Percentiles rank a stretch among this genome's conserved stretches.
These are phyloP conservation scores for Ammospiza nelsoni DNA, from an alignment of 2,113 vertebrate genomes.

Conservation along the genomic window DNA sequence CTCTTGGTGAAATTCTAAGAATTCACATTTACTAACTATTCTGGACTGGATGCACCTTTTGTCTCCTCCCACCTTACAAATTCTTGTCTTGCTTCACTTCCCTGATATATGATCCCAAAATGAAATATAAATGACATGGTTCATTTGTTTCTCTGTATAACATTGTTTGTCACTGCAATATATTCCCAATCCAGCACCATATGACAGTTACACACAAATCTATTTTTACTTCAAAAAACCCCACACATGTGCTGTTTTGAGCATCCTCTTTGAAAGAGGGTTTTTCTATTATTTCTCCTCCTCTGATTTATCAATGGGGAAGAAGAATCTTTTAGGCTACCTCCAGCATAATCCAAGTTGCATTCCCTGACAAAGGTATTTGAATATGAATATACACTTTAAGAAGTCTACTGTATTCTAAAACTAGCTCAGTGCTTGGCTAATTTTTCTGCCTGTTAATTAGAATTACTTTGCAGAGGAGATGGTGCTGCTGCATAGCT, in stretches of 20 bases:
- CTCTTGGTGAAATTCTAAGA: background rate
- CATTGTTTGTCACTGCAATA: background rate
- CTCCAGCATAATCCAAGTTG: background rate
- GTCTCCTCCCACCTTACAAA: background rate
- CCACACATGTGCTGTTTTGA: background rate
- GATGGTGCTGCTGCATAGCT: background rate
- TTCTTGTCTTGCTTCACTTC: background rate
- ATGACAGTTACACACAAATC: background rate
- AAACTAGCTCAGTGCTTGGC: background rate
- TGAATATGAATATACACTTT: background rate
- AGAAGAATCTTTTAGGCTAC: background rate
- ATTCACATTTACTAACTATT: background rate
- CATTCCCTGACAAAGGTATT: background rate
- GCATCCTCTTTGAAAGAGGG: background rate
- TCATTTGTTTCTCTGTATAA: background rate
- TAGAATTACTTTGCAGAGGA: background rate
- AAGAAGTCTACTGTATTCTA: background rate
- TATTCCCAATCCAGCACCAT: background rate
- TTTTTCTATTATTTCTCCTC: background rate
- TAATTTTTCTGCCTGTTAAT: background rate
- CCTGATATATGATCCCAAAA: background rate
- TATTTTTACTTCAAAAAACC: background rate
- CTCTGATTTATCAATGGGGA: background rate
- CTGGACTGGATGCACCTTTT: background rate
- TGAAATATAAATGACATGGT: background rate